A percentile compares a stretch with the other conserved stretches of the same genome.
These are phyloP conservation scores for Pleuronectes platessa DNA, from an alignment of 2,113 vertebrate species.

Conservation along the genomic window DNA sequence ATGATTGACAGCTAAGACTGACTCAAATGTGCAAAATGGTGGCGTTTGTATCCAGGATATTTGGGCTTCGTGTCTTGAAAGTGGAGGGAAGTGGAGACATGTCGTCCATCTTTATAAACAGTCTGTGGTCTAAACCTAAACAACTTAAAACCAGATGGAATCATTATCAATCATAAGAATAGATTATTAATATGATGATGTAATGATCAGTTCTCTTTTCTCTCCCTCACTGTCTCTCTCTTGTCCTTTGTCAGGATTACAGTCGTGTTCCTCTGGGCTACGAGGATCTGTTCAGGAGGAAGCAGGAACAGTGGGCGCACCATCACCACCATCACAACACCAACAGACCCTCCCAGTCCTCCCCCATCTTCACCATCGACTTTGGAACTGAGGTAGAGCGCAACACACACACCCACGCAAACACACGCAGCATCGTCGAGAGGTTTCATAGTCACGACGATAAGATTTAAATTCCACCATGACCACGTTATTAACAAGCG, in stretches of 20 bases:
- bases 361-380: slow-evolving; percentile 93
- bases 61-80: no score
- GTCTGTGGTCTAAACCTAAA: no score
- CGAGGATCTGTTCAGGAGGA: slow-evolving; percentile 91
- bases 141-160: background rate
- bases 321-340: slow-evolving; percentile 85
- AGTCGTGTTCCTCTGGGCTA: slow-evolving; percentile 89
- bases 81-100: no score
- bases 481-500: slow-evolving; percentile 1
- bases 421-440: background rate
- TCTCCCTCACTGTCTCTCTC: background rate
- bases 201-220: background rate
- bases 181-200: background rate
- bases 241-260: slow-evolving; percentile 85
- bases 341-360: slow-evolving; percentile 89
- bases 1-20: no score
- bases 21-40: no score
- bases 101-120: no score
- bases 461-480: background rate
- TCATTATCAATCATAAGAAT: background rate
- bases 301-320: slow-evolving; percentile 93
- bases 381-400: slow-evolving; percentile 88
- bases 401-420: background rate
- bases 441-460: background rate
- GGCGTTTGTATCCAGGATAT: no score